These are phyloP conservation scores for Hirudinaria manillensis DNA, from an alignment of 2,888 invertebrate species.

Conservation along the genomic window DNA sequence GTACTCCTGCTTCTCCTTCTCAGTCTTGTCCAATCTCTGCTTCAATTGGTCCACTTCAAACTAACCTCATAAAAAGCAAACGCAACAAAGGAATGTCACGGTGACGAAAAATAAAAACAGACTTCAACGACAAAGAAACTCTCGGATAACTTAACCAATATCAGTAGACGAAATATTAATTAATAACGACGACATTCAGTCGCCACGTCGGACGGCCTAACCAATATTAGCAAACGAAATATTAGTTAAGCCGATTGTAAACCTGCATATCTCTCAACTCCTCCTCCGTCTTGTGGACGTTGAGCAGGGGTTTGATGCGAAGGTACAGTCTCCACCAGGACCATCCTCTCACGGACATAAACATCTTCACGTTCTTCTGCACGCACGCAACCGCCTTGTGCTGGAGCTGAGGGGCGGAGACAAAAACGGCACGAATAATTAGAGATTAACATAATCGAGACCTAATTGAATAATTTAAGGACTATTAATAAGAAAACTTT, in stretches of 20 bases:
- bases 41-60: slow-evolving; percentile 79
- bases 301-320: slow-evolving; percentile 74
- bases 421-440: background rate
- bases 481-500: background rate
- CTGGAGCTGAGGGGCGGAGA: slow-evolving; percentile 58
- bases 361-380: slow-evolving; percentile 86
- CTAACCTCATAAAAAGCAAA: slow-evolving; percentile 55
- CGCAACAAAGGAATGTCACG: background rate
- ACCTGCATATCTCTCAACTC: slow-evolving; percentile 80
- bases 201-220: too few relatives aligned
- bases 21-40: slow-evolving; percentile 76
- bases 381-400: slow-evolving; percentile 84
- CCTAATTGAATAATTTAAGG: background rate
- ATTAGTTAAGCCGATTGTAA: slow-evolving; percentile 20
- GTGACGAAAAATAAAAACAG: too few relatives aligned
- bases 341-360: slow-evolving; percentile 86
- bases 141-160: too few relatives aligned
- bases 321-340: slow-evolving; percentile 93
- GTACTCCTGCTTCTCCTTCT: slow-evolving; percentile 74
- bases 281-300: slow-evolving; percentile 88
- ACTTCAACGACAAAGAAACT: too few relatives aligned
- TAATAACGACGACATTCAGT: background rate
- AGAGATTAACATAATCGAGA: background rate
- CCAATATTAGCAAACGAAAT: background rate
- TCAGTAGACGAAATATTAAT: background rate